Evolutionary conservation across 2,113 vertebrate genomes (phyloP).

Genomic region (Lutjanus erythropterus): DNA sequence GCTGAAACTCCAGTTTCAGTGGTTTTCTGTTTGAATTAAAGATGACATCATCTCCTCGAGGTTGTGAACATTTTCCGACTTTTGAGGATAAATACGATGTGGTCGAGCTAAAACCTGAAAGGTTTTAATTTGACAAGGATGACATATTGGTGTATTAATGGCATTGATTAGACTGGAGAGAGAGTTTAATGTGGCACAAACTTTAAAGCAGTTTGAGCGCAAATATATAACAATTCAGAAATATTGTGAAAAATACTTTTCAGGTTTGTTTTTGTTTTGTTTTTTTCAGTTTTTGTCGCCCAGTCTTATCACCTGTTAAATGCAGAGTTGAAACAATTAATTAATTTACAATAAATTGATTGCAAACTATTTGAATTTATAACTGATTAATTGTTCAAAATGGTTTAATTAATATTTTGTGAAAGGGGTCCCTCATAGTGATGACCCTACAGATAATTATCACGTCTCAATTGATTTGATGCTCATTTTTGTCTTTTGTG

Average conservation of each 20-base stretch:
- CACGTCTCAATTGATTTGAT: neutral
- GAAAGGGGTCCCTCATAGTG: neutral
- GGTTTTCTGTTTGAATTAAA: constrained; percentile 18
- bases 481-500: neutral
- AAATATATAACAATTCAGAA: neutral
- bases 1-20: neutral
- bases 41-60: neutral
- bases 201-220: neutral
- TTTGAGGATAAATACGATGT: neutral
- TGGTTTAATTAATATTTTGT: neutral
- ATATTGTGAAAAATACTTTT: neutral
- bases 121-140: neutral
- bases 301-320: neutral
- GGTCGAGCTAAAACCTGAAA: neutral
- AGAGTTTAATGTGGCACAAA: neutral
- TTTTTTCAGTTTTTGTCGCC: neutral
- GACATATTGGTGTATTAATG: neutral
- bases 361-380: neutral
- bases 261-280: neutral
- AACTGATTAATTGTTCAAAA: neutral
- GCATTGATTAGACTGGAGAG: neutral
- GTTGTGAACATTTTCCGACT: neutral
- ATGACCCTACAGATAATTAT: neutral
- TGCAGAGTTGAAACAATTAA: neutral
- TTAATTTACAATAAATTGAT: rapidly evolving